Evolutionary conservation across 2,113 vertebrate species (phyloP).

Genomic region (Lampris megalopsis): DNA sequence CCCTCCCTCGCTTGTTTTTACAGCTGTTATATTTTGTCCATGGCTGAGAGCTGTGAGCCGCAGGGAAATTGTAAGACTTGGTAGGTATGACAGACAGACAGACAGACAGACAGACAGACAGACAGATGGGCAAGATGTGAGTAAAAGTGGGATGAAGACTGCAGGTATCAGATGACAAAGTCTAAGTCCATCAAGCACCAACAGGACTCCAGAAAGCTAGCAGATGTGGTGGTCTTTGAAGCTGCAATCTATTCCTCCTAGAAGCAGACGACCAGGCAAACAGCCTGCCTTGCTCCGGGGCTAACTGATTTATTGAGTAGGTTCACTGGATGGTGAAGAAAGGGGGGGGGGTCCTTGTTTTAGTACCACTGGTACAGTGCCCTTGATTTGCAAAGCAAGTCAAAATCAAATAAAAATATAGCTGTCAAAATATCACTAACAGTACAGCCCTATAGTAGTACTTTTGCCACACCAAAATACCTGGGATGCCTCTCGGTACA

Average conservation of each 20-base stretch:
- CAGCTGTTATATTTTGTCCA: too few species aligned
- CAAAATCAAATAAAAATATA: too few species aligned
- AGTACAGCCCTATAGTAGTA: too few species aligned
- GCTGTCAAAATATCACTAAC: too few species aligned
- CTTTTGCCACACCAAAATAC: too few species aligned
- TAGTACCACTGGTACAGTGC: not conserved
- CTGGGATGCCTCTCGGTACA: too few species aligned
- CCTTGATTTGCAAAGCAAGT: too few species aligned
- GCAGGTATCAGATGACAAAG: slow-evolving; percentile 28
- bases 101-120: slow-evolving; percentile 7
- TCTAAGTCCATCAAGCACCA: slow-evolving; percentile 40
- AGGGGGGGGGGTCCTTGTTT: slow-evolving; percentile 15
- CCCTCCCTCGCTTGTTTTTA: too few species aligned
- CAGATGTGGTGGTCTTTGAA: slow-evolving; percentile 51
- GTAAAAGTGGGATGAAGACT: slow-evolving; percentile 4
- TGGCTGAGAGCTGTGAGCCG: not conserved
- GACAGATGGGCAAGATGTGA: slow-evolving; percentile 1
- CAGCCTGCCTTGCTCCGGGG: slow-evolving; percentile 16
- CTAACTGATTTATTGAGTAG: slow-evolving; percentile 27
- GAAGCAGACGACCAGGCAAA: slow-evolving; percentile 42
- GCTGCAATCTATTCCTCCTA: slow-evolving; percentile 17
- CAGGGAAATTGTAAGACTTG: not conserved
- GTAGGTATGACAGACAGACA: slow-evolving; percentile 1
- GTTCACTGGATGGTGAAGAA: slow-evolving; percentile 1
- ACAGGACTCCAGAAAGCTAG: slow-evolving; percentile 33